phyloP scores from a whole-genome alignment of 2,888 invertebrate genomes.

The Drosophila cognata region DNA sequence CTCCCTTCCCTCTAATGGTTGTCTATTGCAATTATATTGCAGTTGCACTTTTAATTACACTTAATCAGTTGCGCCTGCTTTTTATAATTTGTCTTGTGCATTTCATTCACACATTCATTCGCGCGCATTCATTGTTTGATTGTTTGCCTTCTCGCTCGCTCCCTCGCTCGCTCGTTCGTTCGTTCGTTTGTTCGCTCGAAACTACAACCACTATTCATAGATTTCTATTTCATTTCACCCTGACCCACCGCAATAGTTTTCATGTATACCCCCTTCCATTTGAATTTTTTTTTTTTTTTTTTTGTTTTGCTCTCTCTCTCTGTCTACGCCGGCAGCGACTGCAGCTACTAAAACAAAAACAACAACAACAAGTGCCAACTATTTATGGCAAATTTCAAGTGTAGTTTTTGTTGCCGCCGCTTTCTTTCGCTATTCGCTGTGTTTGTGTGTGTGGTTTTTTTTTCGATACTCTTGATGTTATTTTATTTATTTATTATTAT shows the following conservation, averaged over 20 bases:
- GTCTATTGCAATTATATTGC: conserved; percentile 33
- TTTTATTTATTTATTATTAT: conserved; percentile 18
- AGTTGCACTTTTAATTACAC: conserved; percentile 58
- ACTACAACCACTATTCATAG: conserved; percentile 67
- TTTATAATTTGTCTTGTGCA: conserved; percentile 36
- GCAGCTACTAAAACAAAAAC: conserved; percentile 44
- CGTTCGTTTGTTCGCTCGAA: not conserved
- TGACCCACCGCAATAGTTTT: conserved; percentile 81
- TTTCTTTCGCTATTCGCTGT: conserved; percentile 57
- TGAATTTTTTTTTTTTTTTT: conserved; percentile 7
- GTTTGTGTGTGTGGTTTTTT: conserved; percentile 6
- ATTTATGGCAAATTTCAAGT: conserved; percentile 72
- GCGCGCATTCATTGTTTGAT: conserved; percentile 22
- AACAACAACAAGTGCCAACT: conserved; percentile 57
- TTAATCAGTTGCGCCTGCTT: conserved; percentile 57
- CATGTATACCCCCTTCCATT: conserved; percentile 60
- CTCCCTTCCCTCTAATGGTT: not conserved
- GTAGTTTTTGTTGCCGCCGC: conserved; percentile 41
- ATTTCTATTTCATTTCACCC: conserved; percentile 79
- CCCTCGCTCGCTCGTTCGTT: conserved; percentile 10
- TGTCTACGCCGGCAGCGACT: conserved; percentile 17
- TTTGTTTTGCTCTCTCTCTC: conserved; percentile 21
- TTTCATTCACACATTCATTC: conserved; percentile 48
- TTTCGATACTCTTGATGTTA: conserved; percentile 40
- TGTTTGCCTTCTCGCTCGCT: conserved; percentile 25